Base-by-base conservation (phyloP, 2,888 invertebrate species). In the Quadriops clusia region DNA sequence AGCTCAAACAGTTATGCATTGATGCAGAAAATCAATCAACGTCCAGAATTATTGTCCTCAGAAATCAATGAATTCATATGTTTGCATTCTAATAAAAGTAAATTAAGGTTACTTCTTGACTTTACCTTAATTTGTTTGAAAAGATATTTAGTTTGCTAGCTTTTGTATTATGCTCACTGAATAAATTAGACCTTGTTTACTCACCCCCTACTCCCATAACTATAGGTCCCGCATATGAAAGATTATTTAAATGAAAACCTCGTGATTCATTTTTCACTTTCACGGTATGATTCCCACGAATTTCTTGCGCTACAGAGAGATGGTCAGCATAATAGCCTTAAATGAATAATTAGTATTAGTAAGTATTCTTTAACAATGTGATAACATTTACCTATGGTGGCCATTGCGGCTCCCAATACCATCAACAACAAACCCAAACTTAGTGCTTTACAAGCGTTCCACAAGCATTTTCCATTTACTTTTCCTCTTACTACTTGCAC, bases 121-220 rank as follows among this genome's bases (percentile, higher is more conserved):
- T 23, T 23, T 14, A 9, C 14, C 12, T 13, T 6, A 26, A 26
- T 9, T 26, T 6, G 6, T 14, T 14, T 7, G 8, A 23, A 23
- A 23, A 5, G 9, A 9, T 18, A 18, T 7, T n/a, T 8, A 18
- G n/a, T 6, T 23, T 12, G 16, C n/a, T 23, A 32, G 17, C 9
- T 7, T 32, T 27, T 25, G 2, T 14, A 24, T 9, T 10, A 4
- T 6, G 21, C 21, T 9, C 9, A 10, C 11, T 21, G 11, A 9
- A 21, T 21, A 10, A 21, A 21, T 21, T 21, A 10, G 21, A 21
- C 21, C 9, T 9, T 8, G n/a, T 12, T 28, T 29, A 40, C 45
- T 58, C 63, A 77, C 89, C 90, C 61, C 95, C 94, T 37, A 93
- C 80, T 16, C 95, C 95, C 94, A 95, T 95, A 30, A 95, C 81